Percentiles rank a stretch among this genome's conserved stretches.
Conservation (phyloP, 2,113 vertebrate genomes). For the Chloebia gouldiae region DNA sequence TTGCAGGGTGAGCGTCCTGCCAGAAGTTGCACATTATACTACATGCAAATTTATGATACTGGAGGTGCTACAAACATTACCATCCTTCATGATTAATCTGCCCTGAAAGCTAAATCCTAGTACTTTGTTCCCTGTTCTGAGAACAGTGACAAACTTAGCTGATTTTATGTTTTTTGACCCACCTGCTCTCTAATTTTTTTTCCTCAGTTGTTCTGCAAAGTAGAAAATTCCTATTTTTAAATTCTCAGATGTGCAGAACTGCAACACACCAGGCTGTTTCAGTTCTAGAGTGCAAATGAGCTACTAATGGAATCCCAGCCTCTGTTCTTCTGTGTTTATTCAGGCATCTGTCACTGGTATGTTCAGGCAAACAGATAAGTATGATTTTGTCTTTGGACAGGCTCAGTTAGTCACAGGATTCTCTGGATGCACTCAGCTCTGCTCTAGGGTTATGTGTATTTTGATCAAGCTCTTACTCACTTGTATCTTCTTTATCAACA, state of each 20-base stretch:
- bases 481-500: background rate
- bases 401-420: background rate
- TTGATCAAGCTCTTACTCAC: background rate
- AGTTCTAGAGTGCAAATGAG: background rate
- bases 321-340: background rate
- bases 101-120: background rate
- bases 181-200: background rate
- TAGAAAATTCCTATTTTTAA: background rate
- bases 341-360: background rate
- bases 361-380: background rate
- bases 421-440: background rate
- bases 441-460: background rate
- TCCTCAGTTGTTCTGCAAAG: background rate
- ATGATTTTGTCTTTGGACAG: background rate
- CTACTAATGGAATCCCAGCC: background rate
- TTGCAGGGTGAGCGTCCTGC: background rate
- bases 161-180: background rate
- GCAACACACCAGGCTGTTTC: background rate
- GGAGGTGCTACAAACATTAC: fast-evolving
- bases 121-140: background rate
- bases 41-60: background rate
- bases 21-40: background rate
- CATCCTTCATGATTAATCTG: background rate
- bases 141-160: background rate
- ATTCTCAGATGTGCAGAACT: background rate